Conservation (phyloP, 2,888 invertebrate species). For the Sphaeridia pumilis region DNA sequence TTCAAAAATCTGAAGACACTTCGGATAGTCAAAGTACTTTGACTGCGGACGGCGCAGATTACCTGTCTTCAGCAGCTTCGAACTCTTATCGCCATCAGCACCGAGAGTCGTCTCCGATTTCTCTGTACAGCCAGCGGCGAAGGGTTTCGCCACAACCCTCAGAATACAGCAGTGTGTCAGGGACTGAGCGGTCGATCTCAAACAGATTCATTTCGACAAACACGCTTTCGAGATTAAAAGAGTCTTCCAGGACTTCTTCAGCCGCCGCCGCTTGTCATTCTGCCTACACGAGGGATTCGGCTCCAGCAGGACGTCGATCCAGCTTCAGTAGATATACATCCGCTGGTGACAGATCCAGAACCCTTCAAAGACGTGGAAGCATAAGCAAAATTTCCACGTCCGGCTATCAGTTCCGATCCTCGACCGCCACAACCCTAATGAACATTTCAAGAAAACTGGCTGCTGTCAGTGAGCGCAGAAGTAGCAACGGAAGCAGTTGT, state of each 20-base stretch:
- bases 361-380: not conserved
- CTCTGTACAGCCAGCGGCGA: not conserved
- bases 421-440: not conserved
- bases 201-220: not conserved
- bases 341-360: not conserved
- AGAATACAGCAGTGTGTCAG: not conserved
- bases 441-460: not conserved
- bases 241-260: not conserved
- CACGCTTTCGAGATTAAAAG: not conserved
- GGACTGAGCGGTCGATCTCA: not conserved
- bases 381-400: not conserved
- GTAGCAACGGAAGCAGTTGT: too few species aligned
- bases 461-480: not conserved
- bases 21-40: not conserved
- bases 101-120: not conserved
- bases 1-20: not conserved
- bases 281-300: too few species aligned
- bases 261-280: not conserved
- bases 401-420: not conserved
- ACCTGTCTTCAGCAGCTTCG: too few species aligned
- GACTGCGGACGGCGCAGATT: not conserved
- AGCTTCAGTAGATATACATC: not conserved
- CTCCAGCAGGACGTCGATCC: not conserved
- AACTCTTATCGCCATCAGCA: not conserved
- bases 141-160: not conserved